Evolutionary conservation across 2,113 vertebrate species (phyloP), one percentile per base, ranked within the genome.

Genomic region (Rhinogobius similis): DNA sequence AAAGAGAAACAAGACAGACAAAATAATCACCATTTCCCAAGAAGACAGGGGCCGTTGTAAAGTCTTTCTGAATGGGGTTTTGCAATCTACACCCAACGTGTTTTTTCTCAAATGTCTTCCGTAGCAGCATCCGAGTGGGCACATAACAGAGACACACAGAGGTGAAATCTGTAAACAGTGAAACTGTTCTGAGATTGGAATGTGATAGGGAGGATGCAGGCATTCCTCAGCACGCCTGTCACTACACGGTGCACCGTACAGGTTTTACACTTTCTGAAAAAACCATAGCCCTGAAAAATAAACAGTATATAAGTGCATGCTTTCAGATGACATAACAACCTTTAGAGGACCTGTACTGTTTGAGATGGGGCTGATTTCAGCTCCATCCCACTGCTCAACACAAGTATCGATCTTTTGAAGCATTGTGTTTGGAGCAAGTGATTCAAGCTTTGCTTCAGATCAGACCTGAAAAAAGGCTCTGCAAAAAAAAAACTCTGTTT

Each of bases 211-310:
- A 69, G 73, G 48, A 36, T 75, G 52, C 66, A 75, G 58, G 75
- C 75, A 88, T 90, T 82, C 73, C 55, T 68, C 56, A 39, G 50
- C 63, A 27, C 41, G 44, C 23, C 16, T 64, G 73, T 86, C 78
- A 65, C 80, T 65, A 36, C 39, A 41, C 32, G 5, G 9, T 36
- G 18, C 53, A 71, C 32, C 9, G 9, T 36, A 44, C 53, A 71
- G 82, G 46, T 50, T 21, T 50, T n/a, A 50, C 20, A n/a, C 46
- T 44, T 44, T 44, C 43, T 36, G 32, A n/a, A 2, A 48, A 48
- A 48, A 48, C 46, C 46, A 20, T 6, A 9, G 43, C 4, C 43
- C 2, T 18, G 14, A 44, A 44, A 48, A 48, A 48, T 48, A 20
- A 20, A 18, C 18, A n/a, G 6, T 48, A 48, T 48, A 20, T n/a